These are phyloP conservation scores for Xiphophorus couchianus DNA, from an alignment of 2,113 vertebrate species.

Conservation along the genomic window DNA sequence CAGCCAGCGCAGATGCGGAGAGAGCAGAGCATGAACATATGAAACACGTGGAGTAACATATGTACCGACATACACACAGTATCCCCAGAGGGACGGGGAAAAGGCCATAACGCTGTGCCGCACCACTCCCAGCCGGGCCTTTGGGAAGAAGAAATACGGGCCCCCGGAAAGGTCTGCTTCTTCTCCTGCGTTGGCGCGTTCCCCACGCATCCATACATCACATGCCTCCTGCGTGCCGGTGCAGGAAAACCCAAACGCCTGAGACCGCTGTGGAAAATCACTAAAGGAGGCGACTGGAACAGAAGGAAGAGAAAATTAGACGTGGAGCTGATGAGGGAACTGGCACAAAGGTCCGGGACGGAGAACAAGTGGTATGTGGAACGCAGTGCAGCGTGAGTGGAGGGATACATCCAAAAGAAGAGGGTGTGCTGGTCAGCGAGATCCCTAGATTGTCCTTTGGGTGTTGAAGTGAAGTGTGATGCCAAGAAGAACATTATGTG, in stretches of 20 bases:
- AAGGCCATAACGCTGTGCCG: slow-evolving; percentile 53
- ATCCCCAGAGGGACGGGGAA: slow-evolving; percentile 60
- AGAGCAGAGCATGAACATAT: slow-evolving; percentile 65
- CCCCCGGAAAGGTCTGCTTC: slow-evolving; percentile 56
- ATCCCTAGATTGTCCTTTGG: neutral
- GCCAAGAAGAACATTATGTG: neutral
- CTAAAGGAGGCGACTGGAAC: slow-evolving; percentile 31
- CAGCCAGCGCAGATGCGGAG: slow-evolving; percentile 72
- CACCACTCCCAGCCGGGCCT: slow-evolving; percentile 55
- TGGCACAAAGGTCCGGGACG: slow-evolving; percentile 21
- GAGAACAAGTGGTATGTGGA: slow-evolving; percentile 30
- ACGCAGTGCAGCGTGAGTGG: slow-evolving; percentile 40
- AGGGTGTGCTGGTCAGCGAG: slow-evolving; percentile 30
- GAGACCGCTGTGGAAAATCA: slow-evolving; percentile 60
- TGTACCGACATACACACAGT: slow-evolving; percentile 7
- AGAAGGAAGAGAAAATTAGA: slow-evolving; percentile 30
- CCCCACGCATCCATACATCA: slow-evolving; percentile 63
- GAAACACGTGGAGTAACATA: slow-evolving; percentile 46
- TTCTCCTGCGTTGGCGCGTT: slow-evolving; percentile 57
- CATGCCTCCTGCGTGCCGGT: slow-evolving; percentile 53
- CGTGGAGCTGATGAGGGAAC: slow-evolving; percentile 34
- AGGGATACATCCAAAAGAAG: slow-evolving; percentile 23
- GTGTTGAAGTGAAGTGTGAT: neutral
- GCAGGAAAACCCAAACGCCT: slow-evolving; percentile 33
- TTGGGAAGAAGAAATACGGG: slow-evolving; percentile 58